Evolutionary conservation across 2,797 vertebrate genomes (phyloP).

Genomic region (Syndactyla subalaris): DNA sequence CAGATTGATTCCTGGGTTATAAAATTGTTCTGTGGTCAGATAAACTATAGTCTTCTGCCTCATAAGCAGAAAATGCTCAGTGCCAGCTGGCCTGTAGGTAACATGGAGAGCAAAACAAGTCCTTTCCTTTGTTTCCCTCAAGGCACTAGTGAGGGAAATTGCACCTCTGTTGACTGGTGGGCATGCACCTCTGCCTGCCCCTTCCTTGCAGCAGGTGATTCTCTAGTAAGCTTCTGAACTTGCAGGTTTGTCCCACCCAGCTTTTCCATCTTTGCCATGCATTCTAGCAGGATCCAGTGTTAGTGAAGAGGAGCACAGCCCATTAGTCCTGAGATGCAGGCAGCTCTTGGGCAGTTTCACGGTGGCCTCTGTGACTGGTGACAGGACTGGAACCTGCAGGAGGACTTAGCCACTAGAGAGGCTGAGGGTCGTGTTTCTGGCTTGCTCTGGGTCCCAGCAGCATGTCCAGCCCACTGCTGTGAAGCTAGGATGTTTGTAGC

Average conservation of each 20-base stretch:
- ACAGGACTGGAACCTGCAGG: neutral
- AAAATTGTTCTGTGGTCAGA: neutral
- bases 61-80: neutral
- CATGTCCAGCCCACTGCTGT: neutral
- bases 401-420: neutral
- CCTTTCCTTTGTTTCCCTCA: neutral
- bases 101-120: neutral
- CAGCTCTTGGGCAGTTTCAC: neutral
- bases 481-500: neutral
- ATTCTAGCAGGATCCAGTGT: fast-evolving
- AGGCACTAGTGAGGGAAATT: neutral
- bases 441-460: neutral
- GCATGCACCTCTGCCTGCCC: neutral
- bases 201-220: neutral
- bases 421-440: neutral
- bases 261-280: neutral
- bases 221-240: neutral
- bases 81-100: neutral
- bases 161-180: neutral
- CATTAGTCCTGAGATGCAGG: neutral
- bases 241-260: neutral
- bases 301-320: neutral
- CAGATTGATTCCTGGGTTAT: slow-evolving; percentile 21
- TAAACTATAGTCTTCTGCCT: neutral
- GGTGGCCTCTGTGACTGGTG: neutral